These are phyloP conservation scores for Sceloporus undulatus DNA, from an alignment of 2,113 vertebrate species.

Conservation along the genomic window DNA sequence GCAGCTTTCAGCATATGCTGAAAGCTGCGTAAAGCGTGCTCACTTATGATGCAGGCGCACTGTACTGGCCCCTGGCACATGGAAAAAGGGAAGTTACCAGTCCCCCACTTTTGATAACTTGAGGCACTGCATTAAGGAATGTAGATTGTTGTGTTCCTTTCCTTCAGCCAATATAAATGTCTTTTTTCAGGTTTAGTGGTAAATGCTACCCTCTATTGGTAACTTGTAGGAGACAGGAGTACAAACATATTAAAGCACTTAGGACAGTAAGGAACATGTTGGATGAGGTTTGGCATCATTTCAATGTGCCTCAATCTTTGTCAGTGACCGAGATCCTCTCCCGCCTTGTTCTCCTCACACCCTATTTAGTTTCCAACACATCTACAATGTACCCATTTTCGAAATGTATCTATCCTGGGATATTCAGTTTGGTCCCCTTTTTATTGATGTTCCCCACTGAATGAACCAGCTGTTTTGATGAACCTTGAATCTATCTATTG, in stretches of 20 bases:
- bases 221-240: background rate
- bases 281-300: background rate
- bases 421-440: too few relatives aligned
- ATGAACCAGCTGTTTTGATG: too few relatives aligned
- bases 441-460: too few relatives aligned
- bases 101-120: too few relatives aligned
- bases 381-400: too few relatives aligned
- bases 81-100: too few relatives aligned
- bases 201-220: background rate
- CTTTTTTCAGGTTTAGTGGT: background rate
- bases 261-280: background rate
- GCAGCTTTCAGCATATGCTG: too few relatives aligned
- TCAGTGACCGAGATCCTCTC: background rate
- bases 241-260: background rate
- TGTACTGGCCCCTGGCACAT: too few relatives aligned
- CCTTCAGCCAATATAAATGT: background rate
- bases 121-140: background rate
- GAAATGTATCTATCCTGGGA: too few relatives aligned
- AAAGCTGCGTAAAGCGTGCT: too few relatives aligned
- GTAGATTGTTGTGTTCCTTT: background rate
- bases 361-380: background rate
- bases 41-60: too few relatives aligned
- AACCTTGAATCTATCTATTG: too few relatives aligned
- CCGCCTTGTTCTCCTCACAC: background rate
- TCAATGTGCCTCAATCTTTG: background rate